Percentiles rank a stretch among this genome's conserved stretches.
Evolutionary conservation across 1,140 invertebrate genomes (phyloP).

Genomic region (Drosophila varians): DNA sequence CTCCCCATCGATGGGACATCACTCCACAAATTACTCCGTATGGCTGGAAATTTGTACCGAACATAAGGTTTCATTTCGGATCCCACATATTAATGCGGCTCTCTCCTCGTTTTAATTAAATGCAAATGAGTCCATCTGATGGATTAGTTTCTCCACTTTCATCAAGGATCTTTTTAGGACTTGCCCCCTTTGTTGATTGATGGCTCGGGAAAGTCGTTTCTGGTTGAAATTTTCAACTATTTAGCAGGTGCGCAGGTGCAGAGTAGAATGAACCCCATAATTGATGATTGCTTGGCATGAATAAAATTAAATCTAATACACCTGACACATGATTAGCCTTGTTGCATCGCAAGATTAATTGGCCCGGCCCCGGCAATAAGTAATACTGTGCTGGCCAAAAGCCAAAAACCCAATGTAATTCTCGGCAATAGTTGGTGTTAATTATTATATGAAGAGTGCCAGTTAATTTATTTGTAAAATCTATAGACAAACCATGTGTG

Average conservation of each 20-base stretch:
- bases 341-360: conserved; percentile 36
- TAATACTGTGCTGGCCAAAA: conserved; percentile 27
- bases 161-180: conserved; percentile 40
- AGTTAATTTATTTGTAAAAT: not conserved
- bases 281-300: conserved; percentile 31
- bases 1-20: conserved; percentile 9
- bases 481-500: conserved; percentile 12
- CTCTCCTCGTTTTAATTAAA: conserved; percentile 32
- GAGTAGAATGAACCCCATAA: conserved; percentile 4
- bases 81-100: not conserved
- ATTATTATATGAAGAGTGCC: conserved; percentile 20
- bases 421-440: conserved; percentile 21
- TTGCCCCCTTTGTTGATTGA: conserved; percentile 57
- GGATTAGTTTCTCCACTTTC: conserved; percentile 57
- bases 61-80: conserved; percentile 73
- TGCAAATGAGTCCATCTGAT: conserved; percentile 68
- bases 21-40: conserved; percentile 47
- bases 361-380: conserved; percentile 17
- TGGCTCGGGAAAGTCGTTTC: too few relatives aligned
- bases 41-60: conserved; percentile 55
- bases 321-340: conserved; percentile 36
- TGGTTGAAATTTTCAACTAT: conserved; percentile 17
- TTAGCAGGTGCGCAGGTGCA: conserved; percentile 15
- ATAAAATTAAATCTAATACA: conserved; percentile 27
- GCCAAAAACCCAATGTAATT: conserved; percentile 21